Conservation (phyloP, 92 coral and sea anemone species). For the Bergia sp. region DNA sequence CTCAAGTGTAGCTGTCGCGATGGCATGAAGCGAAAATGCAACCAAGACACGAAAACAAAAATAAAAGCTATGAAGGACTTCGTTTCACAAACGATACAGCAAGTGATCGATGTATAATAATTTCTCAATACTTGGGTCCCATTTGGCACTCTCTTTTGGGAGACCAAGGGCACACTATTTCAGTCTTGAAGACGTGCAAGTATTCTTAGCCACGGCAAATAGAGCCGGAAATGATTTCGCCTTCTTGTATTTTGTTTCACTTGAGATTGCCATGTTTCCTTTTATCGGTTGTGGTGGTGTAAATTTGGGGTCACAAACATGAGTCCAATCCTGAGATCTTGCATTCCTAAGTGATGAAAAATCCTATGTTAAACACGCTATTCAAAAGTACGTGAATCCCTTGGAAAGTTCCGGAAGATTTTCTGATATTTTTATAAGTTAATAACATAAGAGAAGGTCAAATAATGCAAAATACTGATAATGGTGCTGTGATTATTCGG, state of each 20-base stretch:
- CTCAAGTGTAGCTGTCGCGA: slow-evolving; percentile 42
- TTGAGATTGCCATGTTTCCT: slow-evolving; percentile 19
- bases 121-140: neutral
- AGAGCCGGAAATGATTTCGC: slow-evolving; percentile 39
- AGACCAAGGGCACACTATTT: slow-evolving; percentile 27
- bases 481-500: neutral
- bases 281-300: slow-evolving; percentile 26
- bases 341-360: slow-evolving; percentile 18
- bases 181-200: slow-evolving; percentile 32
- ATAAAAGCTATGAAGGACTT: neutral
- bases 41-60: slow-evolving; percentile 36
- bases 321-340: neutral
- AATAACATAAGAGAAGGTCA: slow-evolving; percentile 1
- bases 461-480: neutral
- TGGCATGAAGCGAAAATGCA: slow-evolving; percentile 35
- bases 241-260: slow-evolving; percentile 42
- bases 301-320: slow-evolving; percentile 18
- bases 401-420: slow-evolving; percentile 15
- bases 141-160: neutral
- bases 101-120: neutral
- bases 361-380: slow-evolving; percentile 11
- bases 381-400: slow-evolving; percentile 1
- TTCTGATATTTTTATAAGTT: neutral
- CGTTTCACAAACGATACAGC: neutral
- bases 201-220: slow-evolving; percentile 29